Base-by-base conservation (phyloP, 2,113 vertebrate species). In the Oreochromis niloticus region DNA sequence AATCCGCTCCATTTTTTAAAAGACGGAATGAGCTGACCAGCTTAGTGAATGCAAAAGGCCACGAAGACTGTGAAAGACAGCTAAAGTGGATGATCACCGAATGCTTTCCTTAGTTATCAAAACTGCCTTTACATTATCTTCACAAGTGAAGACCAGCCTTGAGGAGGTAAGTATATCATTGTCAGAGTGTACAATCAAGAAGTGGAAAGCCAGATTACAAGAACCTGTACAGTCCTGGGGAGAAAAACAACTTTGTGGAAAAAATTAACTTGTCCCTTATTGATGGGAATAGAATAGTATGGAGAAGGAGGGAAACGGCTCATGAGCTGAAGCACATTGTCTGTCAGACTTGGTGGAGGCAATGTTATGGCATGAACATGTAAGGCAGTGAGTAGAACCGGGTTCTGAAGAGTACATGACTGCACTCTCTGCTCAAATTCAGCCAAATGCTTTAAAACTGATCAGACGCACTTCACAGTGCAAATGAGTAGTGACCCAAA, bases 171-270 rank as follows among this genome's bases (percentile, higher is more conserved):
- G 34, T 34, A n/a, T 39, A 2, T 27, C 0, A 43, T 71, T 43
- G 36, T 71, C n/a, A 71, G 32, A 66, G 34, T 39, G 1, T 39
- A 46, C 41, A 46, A 43, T 73, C 39, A 73, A 73, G 68, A 73
- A 73, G 1, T 30, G 24, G 41, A 48, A 73, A 16, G 4, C 22
- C 22, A 73, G 14, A 27, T 73, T 73, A 71, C 22, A 73, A 73
- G 41, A 27, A 16, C 5, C 5, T 63, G 13, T 27, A 46, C 14
- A 0, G 68, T 30, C 17, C 41, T 10, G 13, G 41, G 1, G 0
- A 0, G 10, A 24, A 50, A 71, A 27, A 71, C 3, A 6, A 1
- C 7, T 73, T 16, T 46, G 0, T 46, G 39, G 39, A 71, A 13
- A 71, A 71, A 24, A 9, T 71, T 0, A 24, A 27, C 7, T 16